Base-by-base conservation (phyloP, 2,797 vertebrate genomes). In the Acanthiza pusilla region DNA sequence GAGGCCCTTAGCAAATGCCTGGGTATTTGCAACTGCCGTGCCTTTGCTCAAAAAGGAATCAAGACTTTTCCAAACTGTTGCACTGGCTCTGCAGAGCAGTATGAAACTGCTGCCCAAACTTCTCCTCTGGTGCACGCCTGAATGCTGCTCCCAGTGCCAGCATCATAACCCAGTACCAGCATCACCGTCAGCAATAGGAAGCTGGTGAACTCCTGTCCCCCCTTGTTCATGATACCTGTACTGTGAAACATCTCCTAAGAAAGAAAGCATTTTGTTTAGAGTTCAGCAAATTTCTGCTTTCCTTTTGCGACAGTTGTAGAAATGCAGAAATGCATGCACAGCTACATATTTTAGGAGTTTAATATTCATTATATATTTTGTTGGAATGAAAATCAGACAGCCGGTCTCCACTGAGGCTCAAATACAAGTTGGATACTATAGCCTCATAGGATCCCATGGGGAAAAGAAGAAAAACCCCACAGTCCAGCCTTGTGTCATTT, bases 11-110 rank as follows among this genome's bases (percentile, higher is more conserved):
- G 36, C 51, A 87, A 86, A 61, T 1, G 34, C 25, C 9, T 51
- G 36, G 30, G 68, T 89, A 60, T 79, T 84, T 87, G 61, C 50
- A 93, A 88, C 51, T 65, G 34, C 68, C 9, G 16, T 10, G 40
- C 54, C 76, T 61, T 94, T 61, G 77, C 92, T 95, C 75, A 85
- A 74, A 92, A 96, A 93, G 81, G 84, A 96, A 91, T 67, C 23
- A 38, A 48, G 26, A 20, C 32, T 80, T 53, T 77, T 60, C 63
- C 42, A 53, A 71, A 85, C 74, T 27, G 18, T 25, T 67, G 48
- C 32, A 25, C 36, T 54, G 13, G 1, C 38, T 85, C 47, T 71
- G 25, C 19, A 32, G 27, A 67, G 16, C 10, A 1, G 10, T 5
- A 61, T 10, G 19, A 22, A 87, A 82, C 30, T 53, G 16, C 48